Conservation (phyloP, 35 echinoderm and acorn worm species). For the Strongylocentrotus purpuratus region DNA sequence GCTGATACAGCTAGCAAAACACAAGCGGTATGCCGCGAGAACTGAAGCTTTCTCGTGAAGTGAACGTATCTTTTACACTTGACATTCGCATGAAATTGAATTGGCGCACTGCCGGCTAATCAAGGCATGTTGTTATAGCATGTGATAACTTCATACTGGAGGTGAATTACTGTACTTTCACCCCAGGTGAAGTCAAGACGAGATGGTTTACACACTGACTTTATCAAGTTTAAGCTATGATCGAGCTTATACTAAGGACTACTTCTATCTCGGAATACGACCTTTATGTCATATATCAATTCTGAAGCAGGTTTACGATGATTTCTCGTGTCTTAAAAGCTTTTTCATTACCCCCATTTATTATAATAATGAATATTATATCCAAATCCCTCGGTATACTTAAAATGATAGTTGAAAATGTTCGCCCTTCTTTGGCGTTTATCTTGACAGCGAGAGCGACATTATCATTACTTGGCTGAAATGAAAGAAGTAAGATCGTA, state of each 20-base stretch:
- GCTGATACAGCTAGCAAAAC: constrained; percentile 1
- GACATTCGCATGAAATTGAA: constrained; percentile 11
- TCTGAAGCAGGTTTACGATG: not conserved
- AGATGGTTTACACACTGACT: not conserved
- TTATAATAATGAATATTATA: not conserved
- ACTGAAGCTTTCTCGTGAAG: not conserved
- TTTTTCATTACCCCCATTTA: not conserved
- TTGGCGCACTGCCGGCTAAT: not conserved
- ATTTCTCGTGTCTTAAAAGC: not conserved
- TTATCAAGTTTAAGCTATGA: not conserved
- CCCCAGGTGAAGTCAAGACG: not conserved
- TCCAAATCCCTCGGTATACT: not conserved
- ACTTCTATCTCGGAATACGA: not conserved
- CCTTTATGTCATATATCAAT: not conserved
- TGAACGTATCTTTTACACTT: constrained; percentile 4
- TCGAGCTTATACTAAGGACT: not conserved
- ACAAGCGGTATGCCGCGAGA: constrained; percentile 6
- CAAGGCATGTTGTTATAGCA: constrained; percentile 2
- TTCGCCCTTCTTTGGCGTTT: not conserved
- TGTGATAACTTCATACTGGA: not conserved
- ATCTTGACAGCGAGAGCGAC: not conserved
- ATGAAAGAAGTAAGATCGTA: too few species aligned
- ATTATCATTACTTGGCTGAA: too few species aligned
- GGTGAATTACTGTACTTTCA: not conserved
- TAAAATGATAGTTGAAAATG: not conserved